phyloP scores from a whole-genome alignment of 2,113 vertebrate species.

The Epinephelus fuscoguttatus region DNA sequence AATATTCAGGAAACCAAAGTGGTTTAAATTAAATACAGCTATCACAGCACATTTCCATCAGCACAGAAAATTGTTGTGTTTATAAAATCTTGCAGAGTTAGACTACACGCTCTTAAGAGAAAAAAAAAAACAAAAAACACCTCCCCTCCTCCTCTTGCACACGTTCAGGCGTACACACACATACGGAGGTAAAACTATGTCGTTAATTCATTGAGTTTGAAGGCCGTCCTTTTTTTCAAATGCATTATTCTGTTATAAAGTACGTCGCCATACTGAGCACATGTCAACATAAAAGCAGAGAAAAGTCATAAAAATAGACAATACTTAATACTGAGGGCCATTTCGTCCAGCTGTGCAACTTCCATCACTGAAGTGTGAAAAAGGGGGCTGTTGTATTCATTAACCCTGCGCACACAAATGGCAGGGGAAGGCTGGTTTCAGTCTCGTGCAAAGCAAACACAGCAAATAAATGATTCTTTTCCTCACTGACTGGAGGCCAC shows the following conservation, averaged over 20 bases:
- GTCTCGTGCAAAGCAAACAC: slow-evolving; percentile 30
- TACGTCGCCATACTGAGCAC: slow-evolving; percentile 5
- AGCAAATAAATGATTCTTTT: slow-evolving; percentile 42
- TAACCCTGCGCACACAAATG: slow-evolving; percentile 47
- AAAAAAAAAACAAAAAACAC: background rate
- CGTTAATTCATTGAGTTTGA: slow-evolving; percentile 16
- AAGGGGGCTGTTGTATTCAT: slow-evolving; percentile 43
- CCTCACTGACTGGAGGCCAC: background rate
- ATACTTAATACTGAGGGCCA: slow-evolving; percentile 25
- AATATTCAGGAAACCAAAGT: slow-evolving; percentile 17
- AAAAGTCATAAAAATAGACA: slow-evolving; percentile 5
- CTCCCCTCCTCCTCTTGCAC: background rate
- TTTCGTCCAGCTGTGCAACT: slow-evolving; percentile 61
- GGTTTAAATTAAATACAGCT: slow-evolving; percentile 33
- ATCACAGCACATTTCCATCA: background rate
- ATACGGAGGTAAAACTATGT: background rate
- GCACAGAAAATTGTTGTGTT: background rate
- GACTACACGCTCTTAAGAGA: background rate
- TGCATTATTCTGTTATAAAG: slow-evolving; percentile 6
- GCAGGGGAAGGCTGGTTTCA: slow-evolving; percentile 5
- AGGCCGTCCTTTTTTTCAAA: slow-evolving; percentile 20
- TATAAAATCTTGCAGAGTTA: background rate
- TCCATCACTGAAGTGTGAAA: slow-evolving; percentile 58
- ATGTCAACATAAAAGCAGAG: slow-evolving; percentile 41
- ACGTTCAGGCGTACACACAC: background rate